Evolutionary conservation across 2,888 invertebrate species (phyloP).

Genomic region (Cyrtodaria siliqua): DNA sequence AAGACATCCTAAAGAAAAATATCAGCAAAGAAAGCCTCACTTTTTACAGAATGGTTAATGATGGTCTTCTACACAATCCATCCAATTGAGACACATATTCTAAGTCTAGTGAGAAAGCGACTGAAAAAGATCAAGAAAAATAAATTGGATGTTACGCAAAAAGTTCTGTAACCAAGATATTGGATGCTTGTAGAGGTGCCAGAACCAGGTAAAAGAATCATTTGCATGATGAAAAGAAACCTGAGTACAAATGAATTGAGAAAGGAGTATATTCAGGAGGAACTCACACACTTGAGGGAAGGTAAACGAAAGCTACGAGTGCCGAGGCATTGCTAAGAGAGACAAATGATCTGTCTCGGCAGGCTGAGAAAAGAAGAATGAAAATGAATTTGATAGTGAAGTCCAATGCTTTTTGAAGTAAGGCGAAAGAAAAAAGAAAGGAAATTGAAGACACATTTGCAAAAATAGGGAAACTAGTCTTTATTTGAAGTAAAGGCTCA

Average conservation of each 20-base stretch:
- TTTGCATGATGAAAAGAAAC: conserved; percentile 28
- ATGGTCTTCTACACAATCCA: conserved; percentile 33
- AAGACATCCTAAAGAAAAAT: conserved; percentile 27
- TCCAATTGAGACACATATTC: conserved; percentile 9
- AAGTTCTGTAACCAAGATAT: conserved; percentile 28
- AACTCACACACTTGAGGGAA: not conserved
- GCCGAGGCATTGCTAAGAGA: conserved; percentile 16
- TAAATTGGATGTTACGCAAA: conserved; percentile 19
- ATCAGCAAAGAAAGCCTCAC: conserved; percentile 26
- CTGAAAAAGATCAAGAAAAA: conserved; percentile 1
- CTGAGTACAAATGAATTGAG: conserved; percentile 19
- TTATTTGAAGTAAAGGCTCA: too few species aligned
- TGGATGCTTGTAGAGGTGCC: conserved; percentile 21
- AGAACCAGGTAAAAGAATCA: conserved; percentile 20
- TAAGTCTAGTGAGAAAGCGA: conserved; percentile 1
- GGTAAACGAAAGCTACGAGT: conserved; percentile 14
- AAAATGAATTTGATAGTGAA: conserved; percentile 29
- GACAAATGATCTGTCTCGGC: conserved; percentile 24
- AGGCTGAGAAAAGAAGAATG: conserved; percentile 40
- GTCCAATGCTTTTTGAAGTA: too few species aligned
- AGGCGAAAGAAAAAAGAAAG: conserved; percentile 4
- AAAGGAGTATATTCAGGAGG: not conserved
- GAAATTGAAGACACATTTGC: not conserved
- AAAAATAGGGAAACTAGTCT: conserved; percentile 4
- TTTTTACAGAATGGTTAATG: conserved; percentile 35